phyloP scores from a whole-genome alignment of 30 jellyfish, hydroid and myxozoan genomes.

The Chrysaora quinquecirrha region DNA sequence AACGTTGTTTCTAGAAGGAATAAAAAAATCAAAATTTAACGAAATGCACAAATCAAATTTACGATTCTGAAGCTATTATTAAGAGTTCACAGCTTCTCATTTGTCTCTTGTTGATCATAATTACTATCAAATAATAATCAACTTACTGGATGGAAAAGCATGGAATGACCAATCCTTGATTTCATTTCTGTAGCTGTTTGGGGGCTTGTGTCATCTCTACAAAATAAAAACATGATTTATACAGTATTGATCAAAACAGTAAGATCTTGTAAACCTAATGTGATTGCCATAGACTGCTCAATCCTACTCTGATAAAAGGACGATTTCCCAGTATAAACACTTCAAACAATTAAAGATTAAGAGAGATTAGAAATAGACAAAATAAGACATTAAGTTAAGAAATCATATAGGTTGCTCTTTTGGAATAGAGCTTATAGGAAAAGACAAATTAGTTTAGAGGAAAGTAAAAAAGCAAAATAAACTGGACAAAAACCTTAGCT shows the following conservation, averaged over 20 bases:
- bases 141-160: slow-evolving; percentile 84
- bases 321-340: no score
- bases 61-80: not conserved
- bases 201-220: slow-evolving; percentile 60
- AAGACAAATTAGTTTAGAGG: no score
- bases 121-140: no score
- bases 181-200: slow-evolving; percentile 47
- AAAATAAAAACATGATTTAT: not conserved
- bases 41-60: not conserved
- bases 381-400: no score
- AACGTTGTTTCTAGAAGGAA: slow-evolving; percentile 50
- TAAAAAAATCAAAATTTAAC: not conserved
- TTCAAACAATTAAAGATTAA: no score
- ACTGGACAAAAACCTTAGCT: slow-evolving; percentile 50
- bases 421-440: no score
- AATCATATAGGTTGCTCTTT: no score
- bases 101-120: no score
- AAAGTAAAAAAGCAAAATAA: not conserved
- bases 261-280: not conserved
- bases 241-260: not conserved
- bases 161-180: slow-evolving; percentile 93
- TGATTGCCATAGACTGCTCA: no score
- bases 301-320: no score
- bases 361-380: no score
- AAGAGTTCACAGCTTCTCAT: not conserved